A percentile compares a stretch with the other conserved stretches of the same genome.
Conservation (phyloP, 2,113 vertebrate genomes). For the Carlito syrichta region DNA sequence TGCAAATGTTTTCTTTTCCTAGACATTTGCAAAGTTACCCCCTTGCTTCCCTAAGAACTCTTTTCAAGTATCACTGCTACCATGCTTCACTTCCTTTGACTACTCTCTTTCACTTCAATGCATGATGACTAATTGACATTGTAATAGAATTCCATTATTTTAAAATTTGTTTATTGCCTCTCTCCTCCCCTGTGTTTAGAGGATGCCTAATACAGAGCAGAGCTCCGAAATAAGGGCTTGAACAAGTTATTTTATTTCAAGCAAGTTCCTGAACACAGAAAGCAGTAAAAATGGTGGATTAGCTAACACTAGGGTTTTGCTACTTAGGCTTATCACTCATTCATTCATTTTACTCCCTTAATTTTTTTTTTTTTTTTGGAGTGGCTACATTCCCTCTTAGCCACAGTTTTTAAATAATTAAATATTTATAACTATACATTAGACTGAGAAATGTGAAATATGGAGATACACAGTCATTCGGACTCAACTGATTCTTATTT, state of each 20-base stretch:
- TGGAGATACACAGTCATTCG: not conserved
- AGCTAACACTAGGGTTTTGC: not conserved
- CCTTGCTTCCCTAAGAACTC: not conserved
- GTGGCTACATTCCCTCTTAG: not conserved
- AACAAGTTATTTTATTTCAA: not conserved
- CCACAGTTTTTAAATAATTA: not conserved
- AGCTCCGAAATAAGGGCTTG: not conserved
- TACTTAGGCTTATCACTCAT: not conserved
- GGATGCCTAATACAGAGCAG: not conserved
- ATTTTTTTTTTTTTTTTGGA: not conserved
- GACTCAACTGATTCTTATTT: not conserved
- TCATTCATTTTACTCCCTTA: not conserved
- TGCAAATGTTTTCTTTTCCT: not conserved
- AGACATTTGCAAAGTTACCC: not conserved
- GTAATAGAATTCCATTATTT: not conserved
- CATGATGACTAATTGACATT: not conserved
- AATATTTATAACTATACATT: not conserved
- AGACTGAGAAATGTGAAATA: not conserved
- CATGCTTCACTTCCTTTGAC: not conserved
- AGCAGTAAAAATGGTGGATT: not conserved
- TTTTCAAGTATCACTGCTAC: not conserved
- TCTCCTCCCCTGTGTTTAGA: not conserved
- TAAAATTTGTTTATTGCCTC: not conserved
- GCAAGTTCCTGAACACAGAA: not conserved
- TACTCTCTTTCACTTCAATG: not conserved